Evolutionary conservation across 1,140 invertebrate species (phyloP).

Genomic region (Panagrolaimus sp.): DNA sequence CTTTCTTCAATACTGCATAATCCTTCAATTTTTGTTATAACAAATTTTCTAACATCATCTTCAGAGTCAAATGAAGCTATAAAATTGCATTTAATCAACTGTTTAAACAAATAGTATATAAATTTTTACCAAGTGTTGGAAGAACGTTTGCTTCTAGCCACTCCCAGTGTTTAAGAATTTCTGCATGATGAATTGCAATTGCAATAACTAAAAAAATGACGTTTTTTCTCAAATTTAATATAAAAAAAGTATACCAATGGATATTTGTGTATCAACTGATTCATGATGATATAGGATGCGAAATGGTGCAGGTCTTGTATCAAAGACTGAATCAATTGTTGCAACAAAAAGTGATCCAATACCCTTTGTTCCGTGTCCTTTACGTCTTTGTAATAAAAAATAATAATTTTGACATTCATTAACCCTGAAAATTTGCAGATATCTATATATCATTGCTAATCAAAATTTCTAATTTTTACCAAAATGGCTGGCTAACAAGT

Average conservation of each 20-base stretch:
- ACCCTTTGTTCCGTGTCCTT: conserved; percentile 83
- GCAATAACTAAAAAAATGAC: conserved; percentile 62
- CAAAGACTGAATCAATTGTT: conserved; percentile 88
- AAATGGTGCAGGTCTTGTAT: conserved; percentile 81
- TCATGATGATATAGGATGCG: conserved; percentile 78
- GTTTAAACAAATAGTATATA: too few species aligned
- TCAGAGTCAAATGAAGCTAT: conserved; percentile 74
- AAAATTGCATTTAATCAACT: not conserved
- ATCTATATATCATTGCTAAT: not conserved
- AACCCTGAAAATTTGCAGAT: conserved; percentile 67
- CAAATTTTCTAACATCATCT: conserved; percentile 88
- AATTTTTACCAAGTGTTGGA: conserved; percentile 68
- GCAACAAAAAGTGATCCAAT: conserved; percentile 84
- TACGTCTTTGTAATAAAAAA: conserved; percentile 86
- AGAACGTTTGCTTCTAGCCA: conserved; percentile 83
- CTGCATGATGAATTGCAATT: conserved; percentile 73
- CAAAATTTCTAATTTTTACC: conserved; percentile 29
- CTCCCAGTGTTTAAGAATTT: conserved; percentile 85
- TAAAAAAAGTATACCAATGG: conserved; percentile 33
- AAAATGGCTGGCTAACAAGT: conserved; percentile 51
- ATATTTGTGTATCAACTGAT: conserved; percentile 52
- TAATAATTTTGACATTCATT: conserved; percentile 79
- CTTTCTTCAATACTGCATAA: conserved; percentile 66
- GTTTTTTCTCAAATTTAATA: conserved; percentile 5
- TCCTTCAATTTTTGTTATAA: conserved; percentile 89